These are phyloP conservation scores for Tenrec ecaudatus DNA, from an alignment of 2,113 vertebrate genomes.

Conservation along the genomic window DNA sequence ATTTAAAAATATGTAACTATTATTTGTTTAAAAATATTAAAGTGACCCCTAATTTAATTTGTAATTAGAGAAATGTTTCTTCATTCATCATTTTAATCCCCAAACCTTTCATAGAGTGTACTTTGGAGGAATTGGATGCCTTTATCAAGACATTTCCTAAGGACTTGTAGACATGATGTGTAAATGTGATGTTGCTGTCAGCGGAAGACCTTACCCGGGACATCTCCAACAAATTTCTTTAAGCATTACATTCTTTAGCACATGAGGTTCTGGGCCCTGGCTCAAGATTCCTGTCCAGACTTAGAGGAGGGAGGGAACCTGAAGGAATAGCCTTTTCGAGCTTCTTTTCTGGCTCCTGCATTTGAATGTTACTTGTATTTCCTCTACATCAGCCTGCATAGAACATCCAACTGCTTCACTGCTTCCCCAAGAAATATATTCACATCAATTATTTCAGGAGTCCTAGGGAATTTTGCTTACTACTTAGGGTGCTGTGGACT, in stretches of 20 bases:
- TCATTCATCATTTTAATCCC: neutral
- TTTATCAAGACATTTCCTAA: neutral
- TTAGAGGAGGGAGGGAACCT: neutral
- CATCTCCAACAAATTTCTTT: neutral
- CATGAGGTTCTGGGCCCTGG: neutral
- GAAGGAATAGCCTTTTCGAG: neutral
- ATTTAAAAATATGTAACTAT: neutral
- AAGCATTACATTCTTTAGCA: neutral
- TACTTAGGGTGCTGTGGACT: neutral
- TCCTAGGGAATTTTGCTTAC: neutral
- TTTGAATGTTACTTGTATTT: neutral
- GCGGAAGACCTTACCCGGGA: neutral
- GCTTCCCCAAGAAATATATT: neutral
- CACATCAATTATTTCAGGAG: neutral
- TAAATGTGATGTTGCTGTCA: too few relatives aligned
- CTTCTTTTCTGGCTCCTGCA: neutral
- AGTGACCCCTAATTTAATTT: neutral
- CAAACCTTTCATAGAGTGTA: neutral
- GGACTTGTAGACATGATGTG: neutral
- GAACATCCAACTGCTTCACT: neutral
- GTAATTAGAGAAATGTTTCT: neutral
- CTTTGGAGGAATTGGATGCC: neutral
- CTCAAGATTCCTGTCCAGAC: neutral
- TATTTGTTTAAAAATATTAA: neutral
- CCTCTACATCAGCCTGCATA: neutral